A percentile compares a stretch with the other conserved stretches of the same genome.
Evolutionary conservation across 2,888 invertebrate genomes (phyloP).

Genomic region (Tipula unca): DNA sequence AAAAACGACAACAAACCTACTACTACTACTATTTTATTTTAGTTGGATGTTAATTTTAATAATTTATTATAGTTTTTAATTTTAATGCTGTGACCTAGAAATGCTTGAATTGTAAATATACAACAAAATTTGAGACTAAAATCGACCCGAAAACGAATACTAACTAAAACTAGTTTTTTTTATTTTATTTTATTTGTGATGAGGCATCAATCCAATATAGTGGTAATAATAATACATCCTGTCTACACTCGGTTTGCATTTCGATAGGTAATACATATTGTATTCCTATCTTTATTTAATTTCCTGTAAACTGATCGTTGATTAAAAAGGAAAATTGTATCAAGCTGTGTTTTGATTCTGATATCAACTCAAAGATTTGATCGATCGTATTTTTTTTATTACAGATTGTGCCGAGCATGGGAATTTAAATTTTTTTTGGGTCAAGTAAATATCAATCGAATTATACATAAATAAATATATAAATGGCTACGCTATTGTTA

Average conservation of each 20-base stretch:
- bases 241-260: background rate
- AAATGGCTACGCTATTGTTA: background rate
- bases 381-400: background rate
- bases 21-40: background rate
- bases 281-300: background rate
- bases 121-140: background rate
- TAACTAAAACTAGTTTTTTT: background rate
- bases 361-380: background rate
- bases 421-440: background rate
- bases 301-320: background rate
- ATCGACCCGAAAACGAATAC: background rate
- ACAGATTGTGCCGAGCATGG: background rate
- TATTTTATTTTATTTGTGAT: background rate
- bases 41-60: background rate
- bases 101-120: background rate
- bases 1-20: background rate
- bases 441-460: constrained; percentile 8
- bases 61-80: background rate
- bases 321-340: background rate
- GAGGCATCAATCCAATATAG: background rate
- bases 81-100: background rate
- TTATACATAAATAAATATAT: background rate
- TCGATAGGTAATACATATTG: background rate
- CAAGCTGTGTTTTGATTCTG: background rate
- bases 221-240: background rate